Conservation (phyloP, 1,140 invertebrate species). For the Drosophila sp. region DNA sequence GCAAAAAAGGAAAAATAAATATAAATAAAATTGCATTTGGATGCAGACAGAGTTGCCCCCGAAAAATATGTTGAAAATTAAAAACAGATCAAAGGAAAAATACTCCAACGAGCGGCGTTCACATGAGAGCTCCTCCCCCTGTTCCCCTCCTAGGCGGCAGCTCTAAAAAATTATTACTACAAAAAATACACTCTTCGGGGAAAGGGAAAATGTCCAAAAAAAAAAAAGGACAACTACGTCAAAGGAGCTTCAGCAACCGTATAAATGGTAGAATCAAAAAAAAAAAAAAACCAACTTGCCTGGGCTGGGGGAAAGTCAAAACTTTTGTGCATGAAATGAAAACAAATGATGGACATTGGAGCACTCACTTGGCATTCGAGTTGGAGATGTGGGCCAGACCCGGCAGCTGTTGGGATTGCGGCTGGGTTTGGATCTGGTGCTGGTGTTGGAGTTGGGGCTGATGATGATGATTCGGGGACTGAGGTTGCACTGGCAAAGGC, state of each 20-base stretch:
- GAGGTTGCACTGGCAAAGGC: conserved; percentile 48
- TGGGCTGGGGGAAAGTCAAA: conserved; percentile 61
- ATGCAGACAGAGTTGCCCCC: conserved; percentile 22
- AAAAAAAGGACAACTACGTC: conserved; percentile 68
- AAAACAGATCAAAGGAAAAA: conserved; percentile 77
- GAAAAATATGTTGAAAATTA: conserved; percentile 70
- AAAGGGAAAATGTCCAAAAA: conserved; percentile 33
- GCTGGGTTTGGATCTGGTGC: background rate
- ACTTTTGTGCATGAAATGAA: conserved; percentile 78
- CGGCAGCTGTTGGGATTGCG: conserved; percentile 40
- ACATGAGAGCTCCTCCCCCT: conserved; percentile 69
- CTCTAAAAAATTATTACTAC: conserved; percentile 71
- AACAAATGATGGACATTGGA: conserved; percentile 76
- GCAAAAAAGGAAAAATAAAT: background rate
- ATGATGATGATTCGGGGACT: conserved; percentile 9
- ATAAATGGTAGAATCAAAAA: conserved; percentile 27
- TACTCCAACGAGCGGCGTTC: conserved; percentile 44
- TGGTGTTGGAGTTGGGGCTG: background rate
- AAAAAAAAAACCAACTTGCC: conserved; percentile 5
- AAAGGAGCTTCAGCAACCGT: conserved; percentile 49
- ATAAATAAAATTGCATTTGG: conserved; percentile 28
- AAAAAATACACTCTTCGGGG: conserved; percentile 25
- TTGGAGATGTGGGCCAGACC: conserved; percentile 60
- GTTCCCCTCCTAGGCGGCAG: conserved; percentile 29
- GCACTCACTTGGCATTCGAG: conserved; percentile 66